Conservation (phyloP, 2,113 vertebrate species). For the Sylvia atricapilla region DNA sequence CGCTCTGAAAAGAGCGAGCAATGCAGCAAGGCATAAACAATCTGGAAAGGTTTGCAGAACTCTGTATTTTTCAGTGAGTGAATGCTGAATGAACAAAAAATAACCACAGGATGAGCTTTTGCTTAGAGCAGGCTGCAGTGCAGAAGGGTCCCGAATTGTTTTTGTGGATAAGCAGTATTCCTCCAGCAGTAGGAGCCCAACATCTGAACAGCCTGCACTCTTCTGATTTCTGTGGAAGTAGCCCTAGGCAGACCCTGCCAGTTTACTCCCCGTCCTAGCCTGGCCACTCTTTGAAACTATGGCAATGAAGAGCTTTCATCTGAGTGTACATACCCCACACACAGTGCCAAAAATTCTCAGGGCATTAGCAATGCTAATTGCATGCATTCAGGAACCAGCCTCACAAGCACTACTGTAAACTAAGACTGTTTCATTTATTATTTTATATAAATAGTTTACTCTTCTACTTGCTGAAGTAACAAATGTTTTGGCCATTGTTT, state of each 20-base stretch:
- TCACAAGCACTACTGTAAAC: slow-evolving; percentile 48
- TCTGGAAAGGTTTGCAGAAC: not conserved
- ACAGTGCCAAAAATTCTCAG: slow-evolving; percentile 31
- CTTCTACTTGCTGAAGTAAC: slow-evolving; percentile 52
- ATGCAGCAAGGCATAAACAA: not conserved
- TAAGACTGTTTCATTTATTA: slow-evolving; percentile 43
- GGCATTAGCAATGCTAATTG: slow-evolving; percentile 52
- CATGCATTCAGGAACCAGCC: slow-evolving; percentile 25
- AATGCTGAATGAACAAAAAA: not conserved
- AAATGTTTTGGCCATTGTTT: not conserved
- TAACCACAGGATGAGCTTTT: not conserved
- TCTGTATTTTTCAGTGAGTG: not conserved
- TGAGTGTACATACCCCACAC: not conserved
- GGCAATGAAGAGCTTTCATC: slow-evolving; percentile 13
- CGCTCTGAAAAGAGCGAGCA: not conserved
- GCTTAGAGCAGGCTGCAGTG: not conserved
- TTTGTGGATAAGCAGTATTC: not conserved
- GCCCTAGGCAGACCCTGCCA: not conserved
- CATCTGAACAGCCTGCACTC: not conserved
- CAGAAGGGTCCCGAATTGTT: not conserved
- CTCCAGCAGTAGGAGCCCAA: not conserved
- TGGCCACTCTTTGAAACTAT: slow-evolving; percentile 1
- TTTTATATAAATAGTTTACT: slow-evolving; percentile 65
- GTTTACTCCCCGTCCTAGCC: not conserved
- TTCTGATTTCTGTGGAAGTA: not conserved